A percentile compares a stretch with the other conserved stretches of the same genome.
These are phyloP conservation scores for Orius insidiosus DNA, from an alignment of 1,140 invertebrate species.

Conservation along the genomic window DNA sequence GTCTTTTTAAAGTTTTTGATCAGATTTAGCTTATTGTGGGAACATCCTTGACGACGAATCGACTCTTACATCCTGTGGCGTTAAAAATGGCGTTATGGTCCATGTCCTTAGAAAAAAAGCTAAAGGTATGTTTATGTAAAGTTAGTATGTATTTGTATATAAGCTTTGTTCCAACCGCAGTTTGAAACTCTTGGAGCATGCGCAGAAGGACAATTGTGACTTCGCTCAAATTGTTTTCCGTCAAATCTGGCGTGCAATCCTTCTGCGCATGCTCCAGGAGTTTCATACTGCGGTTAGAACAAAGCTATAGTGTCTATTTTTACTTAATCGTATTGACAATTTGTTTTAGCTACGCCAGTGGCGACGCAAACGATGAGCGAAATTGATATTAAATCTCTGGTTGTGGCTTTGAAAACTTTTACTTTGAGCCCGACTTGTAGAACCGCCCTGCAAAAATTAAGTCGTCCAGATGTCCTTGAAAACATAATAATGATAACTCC, in stretches of 20 bases:
- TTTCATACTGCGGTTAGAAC: no score
- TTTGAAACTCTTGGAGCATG: no score
- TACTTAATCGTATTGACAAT: neutral
- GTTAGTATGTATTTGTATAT: neutral
- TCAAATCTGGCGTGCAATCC: no score
- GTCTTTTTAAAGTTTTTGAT: conserved; percentile 16
- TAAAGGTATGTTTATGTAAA: conserved; percentile 21
- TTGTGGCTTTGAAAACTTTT: conserved; percentile 30
- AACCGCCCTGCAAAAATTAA: conserved; percentile 31
- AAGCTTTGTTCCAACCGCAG: no score
- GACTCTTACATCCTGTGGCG: conserved; percentile 29
- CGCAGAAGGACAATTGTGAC: no score
- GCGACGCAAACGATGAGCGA: conserved; percentile 25
- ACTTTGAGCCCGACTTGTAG: conserved; percentile 28
- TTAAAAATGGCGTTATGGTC: conserved; percentile 33
- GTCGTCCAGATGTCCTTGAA: conserved; percentile 32
- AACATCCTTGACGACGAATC: conserved; percentile 31
- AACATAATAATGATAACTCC: conserved; percentile 36
- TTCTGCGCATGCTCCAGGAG: no score
- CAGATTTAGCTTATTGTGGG: conserved; percentile 36
- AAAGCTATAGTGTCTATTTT: neutral
- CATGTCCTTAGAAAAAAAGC: conserved; percentile 33
- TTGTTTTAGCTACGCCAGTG: conserved; percentile 18
- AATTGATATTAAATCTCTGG: conserved; percentile 27
- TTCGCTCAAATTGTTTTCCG: no score